phyloP scores from a whole-genome alignment of 2,797 vertebrate species.

The Arctocebus calabarensis region DNA sequence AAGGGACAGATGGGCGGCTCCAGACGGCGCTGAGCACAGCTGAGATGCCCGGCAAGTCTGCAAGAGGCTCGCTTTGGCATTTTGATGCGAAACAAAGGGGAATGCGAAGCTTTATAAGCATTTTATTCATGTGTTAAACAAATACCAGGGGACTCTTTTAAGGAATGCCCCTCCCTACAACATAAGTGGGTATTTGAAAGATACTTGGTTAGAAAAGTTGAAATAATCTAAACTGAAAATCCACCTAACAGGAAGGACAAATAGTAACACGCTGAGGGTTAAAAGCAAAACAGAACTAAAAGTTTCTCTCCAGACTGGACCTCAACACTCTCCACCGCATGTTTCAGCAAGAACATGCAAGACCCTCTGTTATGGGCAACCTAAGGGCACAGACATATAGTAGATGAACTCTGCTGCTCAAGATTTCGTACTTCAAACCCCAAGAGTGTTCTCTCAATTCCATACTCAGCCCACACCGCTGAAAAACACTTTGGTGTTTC shows the following conservation, averaged over 20 bases:
- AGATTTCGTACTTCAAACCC: slow-evolving; percentile 27
- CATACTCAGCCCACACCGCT: background rate
- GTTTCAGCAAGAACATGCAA: background rate
- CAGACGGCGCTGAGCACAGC: background rate
- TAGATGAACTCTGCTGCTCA: background rate
- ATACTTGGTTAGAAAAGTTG: slow-evolving; percentile 16
- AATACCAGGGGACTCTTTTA: slow-evolving; percentile 75
- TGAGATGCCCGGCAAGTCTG: slow-evolving; percentile 52
- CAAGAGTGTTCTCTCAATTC: background rate
- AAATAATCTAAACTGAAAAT: slow-evolving; percentile 51
- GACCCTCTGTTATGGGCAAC: background rate
- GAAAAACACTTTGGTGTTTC: slow-evolving; percentile 15
- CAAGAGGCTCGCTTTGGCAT: slow-evolving; percentile 63
- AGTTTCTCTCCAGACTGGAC: background rate
- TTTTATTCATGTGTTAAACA: slow-evolving; percentile 75
- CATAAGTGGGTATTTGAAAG: background rate
- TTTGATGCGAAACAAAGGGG: slow-evolving; percentile 64
- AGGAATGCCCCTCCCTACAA: background rate
- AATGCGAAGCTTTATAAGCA: slow-evolving; percentile 69
- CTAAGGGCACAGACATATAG: background rate
- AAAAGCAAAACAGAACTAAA: slow-evolving; percentile 5
- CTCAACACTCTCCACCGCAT: background rate
- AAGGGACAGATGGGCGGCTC: slow-evolving; percentile 84
- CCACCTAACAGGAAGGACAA: background rate
- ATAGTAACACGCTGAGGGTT: background rate